Percentiles rank a stretch among this genome's conserved stretches.
Evolutionary conservation across 2,113 vertebrate genomes (phyloP).

Genomic region (Axis porcinus): DNA sequence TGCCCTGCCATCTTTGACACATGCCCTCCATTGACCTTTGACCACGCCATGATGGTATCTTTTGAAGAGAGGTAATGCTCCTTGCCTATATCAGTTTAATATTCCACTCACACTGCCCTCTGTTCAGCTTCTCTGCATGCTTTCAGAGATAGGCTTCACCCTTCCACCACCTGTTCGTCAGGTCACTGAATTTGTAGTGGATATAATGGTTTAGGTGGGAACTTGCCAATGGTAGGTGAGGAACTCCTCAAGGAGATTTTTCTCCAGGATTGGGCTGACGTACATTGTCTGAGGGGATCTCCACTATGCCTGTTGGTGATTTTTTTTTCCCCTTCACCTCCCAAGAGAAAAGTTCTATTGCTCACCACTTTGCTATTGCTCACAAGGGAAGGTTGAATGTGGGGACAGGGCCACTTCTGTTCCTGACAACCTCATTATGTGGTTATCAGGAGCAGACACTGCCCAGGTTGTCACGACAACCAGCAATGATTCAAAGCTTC

Average conservation of each 20-base stretch:
- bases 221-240: conserved; percentile 46
- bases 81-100: neutral
- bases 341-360: conserved; percentile 61
- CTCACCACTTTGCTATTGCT: neutral
- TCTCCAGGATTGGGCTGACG: conserved; percentile 11
- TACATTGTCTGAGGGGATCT: conserved; percentile 45
- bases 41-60: neutral
- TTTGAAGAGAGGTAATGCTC: conserved; percentile 3
- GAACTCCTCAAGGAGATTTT: conserved; percentile 50
- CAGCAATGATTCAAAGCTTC: conserved; percentile 87
- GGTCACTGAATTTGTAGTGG: neutral
- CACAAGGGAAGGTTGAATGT: neutral
- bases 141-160: neutral
- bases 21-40: neutral
- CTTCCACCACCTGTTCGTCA: neutral
- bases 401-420: conserved; percentile 70
- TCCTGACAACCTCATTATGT: conserved; percentile 84
- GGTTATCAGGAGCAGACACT: conserved; percentile 84
- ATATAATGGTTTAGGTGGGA: neutral
- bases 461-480: conserved; percentile 94
- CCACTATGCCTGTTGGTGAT: neutral
- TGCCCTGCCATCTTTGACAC: conserved; percentile 10
- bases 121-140: neutral
- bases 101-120: conserved; percentile 4
- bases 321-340: neutral